A percentile compares a stretch with the other conserved stretches of the same genome.
Conservation (phyloP, 23 tunicate species). For the Diplosoma virens region DNA sequence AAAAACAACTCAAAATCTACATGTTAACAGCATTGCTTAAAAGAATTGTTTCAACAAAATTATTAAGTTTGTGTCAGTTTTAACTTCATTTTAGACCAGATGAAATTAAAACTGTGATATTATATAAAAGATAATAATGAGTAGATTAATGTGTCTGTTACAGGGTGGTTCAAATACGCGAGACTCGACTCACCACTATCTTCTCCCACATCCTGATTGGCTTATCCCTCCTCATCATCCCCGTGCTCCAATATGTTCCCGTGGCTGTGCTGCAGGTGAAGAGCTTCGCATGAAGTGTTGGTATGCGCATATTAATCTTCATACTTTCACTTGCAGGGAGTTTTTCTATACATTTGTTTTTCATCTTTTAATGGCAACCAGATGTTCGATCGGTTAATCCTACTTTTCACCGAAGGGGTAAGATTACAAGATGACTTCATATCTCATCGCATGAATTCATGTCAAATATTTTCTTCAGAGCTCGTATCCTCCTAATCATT, state of each 20-base stretch:
- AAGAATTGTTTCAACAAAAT: too few species aligned
- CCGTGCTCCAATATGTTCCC: constrained; percentile 65
- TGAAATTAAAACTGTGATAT: too few species aligned
- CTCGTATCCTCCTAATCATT: constrained; percentile 88
- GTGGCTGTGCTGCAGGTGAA: constrained; percentile 88
- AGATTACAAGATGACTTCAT: too few species aligned
- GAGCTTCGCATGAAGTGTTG: too few species aligned
- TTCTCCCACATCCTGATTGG: constrained; percentile 88
- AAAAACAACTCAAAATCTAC: too few species aligned
- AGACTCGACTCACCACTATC: constrained; percentile 73
- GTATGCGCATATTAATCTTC: background rate
- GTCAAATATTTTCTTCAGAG: constrained; percentile 51
- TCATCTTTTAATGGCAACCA: constrained; percentile 91
- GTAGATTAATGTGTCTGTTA: background rate
- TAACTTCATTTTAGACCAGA: too few species aligned
- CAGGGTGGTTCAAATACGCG: constrained; percentile 87
- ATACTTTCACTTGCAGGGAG: constrained; percentile 47
- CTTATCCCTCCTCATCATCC: constrained; percentile 65
- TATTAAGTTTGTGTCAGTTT: too few species aligned
- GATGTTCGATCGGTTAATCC: constrained; percentile 77
- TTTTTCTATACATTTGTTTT: constrained; percentile 78
- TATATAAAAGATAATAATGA: too few species aligned
- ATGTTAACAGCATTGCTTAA: too few species aligned
- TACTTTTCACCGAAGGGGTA: constrained; percentile 94
- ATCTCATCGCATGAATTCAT: too few species aligned